Percentiles rank a stretch among this genome's conserved stretches.
Conservation (phyloP, 2,797 vertebrate genomes). For the Channallabes apus region DNA sequence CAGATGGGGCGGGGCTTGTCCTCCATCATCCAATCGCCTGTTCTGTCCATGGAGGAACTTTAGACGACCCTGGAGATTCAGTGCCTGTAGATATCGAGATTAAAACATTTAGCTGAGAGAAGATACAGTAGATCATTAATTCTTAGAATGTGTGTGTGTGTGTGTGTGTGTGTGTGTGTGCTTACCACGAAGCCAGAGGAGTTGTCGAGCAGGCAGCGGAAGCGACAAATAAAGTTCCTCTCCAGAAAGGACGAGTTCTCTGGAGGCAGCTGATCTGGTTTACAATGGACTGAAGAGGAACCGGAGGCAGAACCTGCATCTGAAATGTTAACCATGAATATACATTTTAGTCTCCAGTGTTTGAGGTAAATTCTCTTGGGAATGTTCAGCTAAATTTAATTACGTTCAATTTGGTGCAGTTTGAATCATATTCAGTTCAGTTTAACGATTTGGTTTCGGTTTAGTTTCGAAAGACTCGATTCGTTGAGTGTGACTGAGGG, state of each 20-base stretch:
- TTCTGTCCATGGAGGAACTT: slow-evolving; percentile 80
- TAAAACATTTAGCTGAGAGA: background rate
- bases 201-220: slow-evolving; percentile 84
- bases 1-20: slow-evolving; percentile 66
- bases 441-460: background rate
- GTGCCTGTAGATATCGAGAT: slow-evolving; percentile 64
- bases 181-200: slow-evolving; percentile 83
- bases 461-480: background rate
- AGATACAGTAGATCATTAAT: background rate
- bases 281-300: slow-evolving; percentile 59
- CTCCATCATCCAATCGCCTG: slow-evolving; percentile 62
- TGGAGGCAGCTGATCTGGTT: slow-evolving; percentile 62
- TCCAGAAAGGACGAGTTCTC: slow-evolving; percentile 75
- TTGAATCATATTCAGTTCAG: background rate
- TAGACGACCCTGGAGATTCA: slow-evolving; percentile 77
- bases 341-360: background rate
- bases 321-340: slow-evolving; percentile 40
- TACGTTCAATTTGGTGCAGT: too few species aligned
- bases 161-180: slow-evolving; percentile 7
- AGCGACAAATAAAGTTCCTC: slow-evolving; percentile 81
- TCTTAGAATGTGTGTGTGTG: slow-evolving; percentile 5
- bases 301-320: slow-evolving; percentile 60
- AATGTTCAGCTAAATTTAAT: background rate
- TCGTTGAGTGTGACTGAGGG: background rate
- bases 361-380: background rate